phyloP scores from a whole-genome alignment of 2,113 vertebrate genomes.

The Macroglossus sobrinus region DNA sequence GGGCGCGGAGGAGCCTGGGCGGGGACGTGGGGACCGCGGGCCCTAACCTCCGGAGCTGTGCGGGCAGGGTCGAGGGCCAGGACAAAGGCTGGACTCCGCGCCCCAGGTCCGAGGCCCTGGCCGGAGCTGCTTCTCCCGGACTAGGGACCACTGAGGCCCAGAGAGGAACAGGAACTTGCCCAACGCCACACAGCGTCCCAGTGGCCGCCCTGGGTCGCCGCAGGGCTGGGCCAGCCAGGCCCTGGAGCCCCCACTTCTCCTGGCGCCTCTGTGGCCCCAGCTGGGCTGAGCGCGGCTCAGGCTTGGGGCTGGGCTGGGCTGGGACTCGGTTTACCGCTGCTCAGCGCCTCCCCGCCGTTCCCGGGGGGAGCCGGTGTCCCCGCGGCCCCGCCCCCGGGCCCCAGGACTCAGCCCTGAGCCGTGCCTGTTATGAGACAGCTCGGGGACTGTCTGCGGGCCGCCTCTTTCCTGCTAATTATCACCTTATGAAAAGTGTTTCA shows the following conservation, averaged over 20 bases:
- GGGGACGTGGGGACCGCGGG: neutral
- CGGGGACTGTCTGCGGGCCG: constrained; percentile 84
- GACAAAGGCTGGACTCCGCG: neutral
- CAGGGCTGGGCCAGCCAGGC: accelerated
- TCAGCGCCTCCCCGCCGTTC: constrained; percentile 15
- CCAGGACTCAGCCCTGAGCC: constrained; percentile 80
- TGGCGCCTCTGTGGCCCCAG: neutral
- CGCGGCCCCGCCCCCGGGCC: constrained; percentile 69
- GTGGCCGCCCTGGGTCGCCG: neutral
- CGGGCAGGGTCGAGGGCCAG: neutral
- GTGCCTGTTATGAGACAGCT: constrained; percentile 88
- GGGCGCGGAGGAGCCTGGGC: neutral
- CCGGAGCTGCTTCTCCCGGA: neutral
- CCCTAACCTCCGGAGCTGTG: accelerated
- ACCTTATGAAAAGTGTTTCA: constrained; percentile 99
- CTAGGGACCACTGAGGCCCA: neutral
- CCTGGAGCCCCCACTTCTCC: accelerated
- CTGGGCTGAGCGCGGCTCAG: neutral
- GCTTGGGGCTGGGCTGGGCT: neutral
- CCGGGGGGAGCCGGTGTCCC: neutral
- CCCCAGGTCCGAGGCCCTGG: neutral
- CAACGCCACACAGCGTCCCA: constrained; percentile 10
- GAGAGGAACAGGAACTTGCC: constrained; percentile 15
- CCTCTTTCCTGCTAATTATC: constrained; percentile 96
- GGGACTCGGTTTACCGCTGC: neutral